These are phyloP conservation scores for Phaethornis superciliosus DNA, from an alignment of 2,113 vertebrate species.

Conservation along the genomic window DNA sequence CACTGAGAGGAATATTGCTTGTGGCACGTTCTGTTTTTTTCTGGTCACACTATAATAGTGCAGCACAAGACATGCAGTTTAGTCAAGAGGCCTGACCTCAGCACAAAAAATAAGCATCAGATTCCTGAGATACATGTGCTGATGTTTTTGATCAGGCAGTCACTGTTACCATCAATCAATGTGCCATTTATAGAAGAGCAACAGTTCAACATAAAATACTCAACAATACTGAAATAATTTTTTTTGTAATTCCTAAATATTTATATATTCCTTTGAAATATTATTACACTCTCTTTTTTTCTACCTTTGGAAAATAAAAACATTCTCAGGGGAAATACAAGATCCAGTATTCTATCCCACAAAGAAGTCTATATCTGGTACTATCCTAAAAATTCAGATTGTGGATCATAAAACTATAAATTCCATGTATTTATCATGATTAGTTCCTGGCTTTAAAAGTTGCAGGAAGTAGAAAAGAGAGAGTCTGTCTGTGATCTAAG, in stretches of 20 bases:
- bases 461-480: neutral
- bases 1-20: neutral
- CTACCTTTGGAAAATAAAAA: neutral
- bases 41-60: neutral
- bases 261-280: neutral
- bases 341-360: neutral
- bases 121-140: neutral
- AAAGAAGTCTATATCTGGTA: neutral
- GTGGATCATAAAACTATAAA: neutral
- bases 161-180: neutral
- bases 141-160: neutral
- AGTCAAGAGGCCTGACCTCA: neutral
- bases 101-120: neutral
- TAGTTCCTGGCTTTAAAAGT: neutral
- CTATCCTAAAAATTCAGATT: neutral
- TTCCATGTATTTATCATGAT: neutral
- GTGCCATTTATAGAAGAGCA: neutral
- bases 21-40: neutral
- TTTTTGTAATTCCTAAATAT: neutral
- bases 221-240: neutral
- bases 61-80: rapidly evolving
- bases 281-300: neutral
- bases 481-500: neutral
- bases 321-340: neutral
- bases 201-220: neutral